Conservation (phyloP, 2,888 invertebrate species). For the Frankliniella fusca region DNA sequence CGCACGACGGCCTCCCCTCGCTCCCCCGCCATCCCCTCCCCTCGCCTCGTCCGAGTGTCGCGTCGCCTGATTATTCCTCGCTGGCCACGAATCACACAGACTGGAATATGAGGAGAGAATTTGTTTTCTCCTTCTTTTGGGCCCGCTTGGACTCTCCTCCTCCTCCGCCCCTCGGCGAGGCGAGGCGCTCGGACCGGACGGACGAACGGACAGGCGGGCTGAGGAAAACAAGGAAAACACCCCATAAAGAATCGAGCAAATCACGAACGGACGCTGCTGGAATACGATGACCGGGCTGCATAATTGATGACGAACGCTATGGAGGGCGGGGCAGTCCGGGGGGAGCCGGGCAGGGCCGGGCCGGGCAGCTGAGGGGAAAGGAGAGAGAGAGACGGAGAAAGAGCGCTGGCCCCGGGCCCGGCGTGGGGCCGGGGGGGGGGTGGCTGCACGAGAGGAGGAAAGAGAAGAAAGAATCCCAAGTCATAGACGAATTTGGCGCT, state of each 20-base stretch:
- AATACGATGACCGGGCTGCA: constrained; percentile 20
- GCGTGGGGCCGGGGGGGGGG: background rate
- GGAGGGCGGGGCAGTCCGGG: background rate
- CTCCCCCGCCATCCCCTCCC: background rate
- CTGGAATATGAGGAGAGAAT: constrained; percentile 8
- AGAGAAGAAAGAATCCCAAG: background rate
- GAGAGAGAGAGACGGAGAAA: background rate
- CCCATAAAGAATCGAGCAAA: constrained; percentile 21
- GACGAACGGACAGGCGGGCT: background rate
- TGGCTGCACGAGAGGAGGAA: background rate
- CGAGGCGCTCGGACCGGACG: background rate
- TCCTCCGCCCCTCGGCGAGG: background rate
- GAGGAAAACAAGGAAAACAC: constrained; percentile 15
- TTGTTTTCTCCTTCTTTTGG: background rate
- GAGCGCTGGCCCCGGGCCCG: background rate
- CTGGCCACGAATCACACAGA: background rate
- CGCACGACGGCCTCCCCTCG: background rate
- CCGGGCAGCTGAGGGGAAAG: background rate
- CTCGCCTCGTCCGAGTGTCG: background rate
- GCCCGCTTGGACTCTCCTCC: background rate
- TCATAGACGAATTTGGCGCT: constrained; percentile 13
- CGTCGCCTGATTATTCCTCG: background rate
- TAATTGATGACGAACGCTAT: background rate
- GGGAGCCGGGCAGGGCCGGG: background rate
- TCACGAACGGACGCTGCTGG: constrained; percentile 14